These are phyloP conservation scores for Enteromius paludinosus DNA, from an alignment of 2,797 vertebrate genomes.

Conservation along the genomic window DNA sequence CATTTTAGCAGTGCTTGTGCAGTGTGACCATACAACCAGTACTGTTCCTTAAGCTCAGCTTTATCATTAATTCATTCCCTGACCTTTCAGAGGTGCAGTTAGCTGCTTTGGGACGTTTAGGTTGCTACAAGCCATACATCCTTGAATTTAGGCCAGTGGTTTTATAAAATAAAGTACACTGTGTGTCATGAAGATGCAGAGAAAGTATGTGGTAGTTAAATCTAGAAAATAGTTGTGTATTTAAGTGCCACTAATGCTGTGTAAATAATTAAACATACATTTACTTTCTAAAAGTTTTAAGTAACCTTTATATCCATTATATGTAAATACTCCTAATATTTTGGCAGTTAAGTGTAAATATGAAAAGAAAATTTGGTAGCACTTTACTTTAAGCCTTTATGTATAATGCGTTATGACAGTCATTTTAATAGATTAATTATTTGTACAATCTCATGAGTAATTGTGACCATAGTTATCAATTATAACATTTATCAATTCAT, in stretches of 20 bases:
- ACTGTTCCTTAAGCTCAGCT: background rate
- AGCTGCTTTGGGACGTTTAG: background rate
- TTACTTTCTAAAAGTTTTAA: background rate
- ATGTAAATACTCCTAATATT: background rate
- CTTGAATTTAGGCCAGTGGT: conserved; percentile 1
- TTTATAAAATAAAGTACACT: background rate
- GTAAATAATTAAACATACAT: background rate
- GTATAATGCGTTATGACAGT: too few species aligned
- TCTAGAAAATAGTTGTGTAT: too few species aligned
- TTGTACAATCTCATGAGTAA: too few species aligned
- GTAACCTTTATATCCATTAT: background rate
- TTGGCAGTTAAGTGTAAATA: background rate
- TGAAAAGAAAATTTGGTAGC: background rate
- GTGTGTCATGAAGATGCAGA: background rate
- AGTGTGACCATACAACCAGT: background rate
- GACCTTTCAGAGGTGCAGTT: conserved; percentile 26
- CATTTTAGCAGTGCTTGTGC: conserved; percentile 1
- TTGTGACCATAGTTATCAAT: too few species aligned
- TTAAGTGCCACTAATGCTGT: too few species aligned
- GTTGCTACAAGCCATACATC: background rate
- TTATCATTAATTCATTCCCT: conserved; percentile 33
- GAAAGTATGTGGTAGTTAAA: background rate
- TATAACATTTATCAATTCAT: too few species aligned
- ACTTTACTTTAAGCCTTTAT: too few species aligned
- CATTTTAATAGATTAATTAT: too few species aligned